Conservation (phyloP, 2,888 invertebrate genomes). For the Tiliacea citrago region DNA sequence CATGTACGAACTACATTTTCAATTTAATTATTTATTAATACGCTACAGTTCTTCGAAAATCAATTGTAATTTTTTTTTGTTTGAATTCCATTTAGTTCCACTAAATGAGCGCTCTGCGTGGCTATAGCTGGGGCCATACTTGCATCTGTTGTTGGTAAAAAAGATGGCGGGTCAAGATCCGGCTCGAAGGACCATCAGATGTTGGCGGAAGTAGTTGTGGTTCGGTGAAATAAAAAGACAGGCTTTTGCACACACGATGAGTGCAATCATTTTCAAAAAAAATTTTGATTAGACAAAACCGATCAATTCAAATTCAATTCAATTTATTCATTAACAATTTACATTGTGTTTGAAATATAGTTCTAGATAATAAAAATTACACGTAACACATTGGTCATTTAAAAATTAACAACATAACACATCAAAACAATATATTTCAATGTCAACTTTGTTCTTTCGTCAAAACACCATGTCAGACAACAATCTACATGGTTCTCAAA, state of each 20-base stretch:
- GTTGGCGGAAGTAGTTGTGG: neutral
- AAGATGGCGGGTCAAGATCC: neutral
- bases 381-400: too few species aligned
- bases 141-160: neutral
- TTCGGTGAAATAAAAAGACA: neutral
- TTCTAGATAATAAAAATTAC: too few species aligned
- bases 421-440: too few species aligned
- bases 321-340: too few species aligned
- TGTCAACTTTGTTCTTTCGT: too few species aligned
- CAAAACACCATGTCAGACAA: too few species aligned
- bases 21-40: conserved; percentile 7
- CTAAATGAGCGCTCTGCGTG: neutral
- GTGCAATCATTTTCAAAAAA: neutral
- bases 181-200: neutral
- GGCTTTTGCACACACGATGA: neutral
- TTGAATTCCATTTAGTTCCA: conserved; percentile 28
- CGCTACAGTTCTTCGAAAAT: conserved; percentile 4
- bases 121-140: neutral
- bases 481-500: too few species aligned
- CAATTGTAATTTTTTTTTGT: conserved; percentile 25
- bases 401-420: too few species aligned
- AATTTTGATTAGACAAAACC: too few species aligned
- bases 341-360: too few species aligned
- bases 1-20: conserved; percentile 24
- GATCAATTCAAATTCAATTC: too few species aligned